Conservation (phyloP, 2,888 invertebrate species). For the Chrysolina oricalcia region DNA sequence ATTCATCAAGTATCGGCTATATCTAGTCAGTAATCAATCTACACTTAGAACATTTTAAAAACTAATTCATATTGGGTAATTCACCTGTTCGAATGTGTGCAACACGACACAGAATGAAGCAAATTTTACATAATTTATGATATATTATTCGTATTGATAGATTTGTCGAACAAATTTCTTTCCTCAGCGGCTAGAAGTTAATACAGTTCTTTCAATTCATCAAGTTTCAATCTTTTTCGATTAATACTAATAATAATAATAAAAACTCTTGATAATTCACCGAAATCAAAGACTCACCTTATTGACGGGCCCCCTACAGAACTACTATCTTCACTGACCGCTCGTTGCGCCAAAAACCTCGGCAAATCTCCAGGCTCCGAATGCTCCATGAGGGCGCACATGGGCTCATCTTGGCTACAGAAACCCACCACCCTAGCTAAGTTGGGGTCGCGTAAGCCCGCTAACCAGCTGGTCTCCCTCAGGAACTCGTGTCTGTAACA, state of each 20-base stretch:
- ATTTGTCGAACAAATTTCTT: too few species aligned
- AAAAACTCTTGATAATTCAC: neutral
- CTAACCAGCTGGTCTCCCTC: conserved; percentile 89
- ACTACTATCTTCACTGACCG: conserved; percentile 71
- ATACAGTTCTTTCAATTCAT: neutral
- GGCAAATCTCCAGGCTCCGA: conserved; percentile 90
- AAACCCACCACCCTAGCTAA: conserved; percentile 88
- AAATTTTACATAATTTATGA: too few species aligned
- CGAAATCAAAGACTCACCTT: conserved; percentile 65
- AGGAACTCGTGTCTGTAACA: conserved; percentile 86
- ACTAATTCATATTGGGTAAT: too few species aligned
- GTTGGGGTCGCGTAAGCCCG: conserved; percentile 87
- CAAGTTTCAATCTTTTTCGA: neutral
- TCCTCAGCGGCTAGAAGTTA: too few species aligned
- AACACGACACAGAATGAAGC: too few species aligned
- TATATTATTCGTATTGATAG: too few species aligned
- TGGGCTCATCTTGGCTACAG: conserved; percentile 86
- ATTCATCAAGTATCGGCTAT: too few species aligned
- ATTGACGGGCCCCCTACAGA: conserved; percentile 69
- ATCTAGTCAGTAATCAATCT: too few species aligned
- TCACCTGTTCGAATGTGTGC: too few species aligned
- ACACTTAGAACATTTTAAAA: too few species aligned
- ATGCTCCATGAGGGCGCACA: conserved; percentile 92
- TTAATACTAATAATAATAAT: neutral
- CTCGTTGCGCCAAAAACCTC: conserved; percentile 74